Conservation (phyloP, 2,113 vertebrate genomes). For the Osmerus mordax region DNA sequence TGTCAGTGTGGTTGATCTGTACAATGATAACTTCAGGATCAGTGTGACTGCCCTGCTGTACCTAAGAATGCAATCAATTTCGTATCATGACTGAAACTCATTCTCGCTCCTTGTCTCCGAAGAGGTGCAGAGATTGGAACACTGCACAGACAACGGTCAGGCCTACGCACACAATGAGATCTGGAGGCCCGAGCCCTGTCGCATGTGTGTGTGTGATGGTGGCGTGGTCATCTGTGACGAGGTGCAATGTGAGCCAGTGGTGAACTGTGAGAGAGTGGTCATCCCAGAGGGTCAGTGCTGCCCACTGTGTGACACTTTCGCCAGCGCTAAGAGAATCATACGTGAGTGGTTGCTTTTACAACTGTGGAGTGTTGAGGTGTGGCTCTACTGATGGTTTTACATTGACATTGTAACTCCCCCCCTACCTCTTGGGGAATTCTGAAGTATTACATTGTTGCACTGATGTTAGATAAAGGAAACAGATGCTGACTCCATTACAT, state of each 20-base stretch:
- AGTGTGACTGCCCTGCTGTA: background rate
- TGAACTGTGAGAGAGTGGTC: slow-evolving; percentile 78
- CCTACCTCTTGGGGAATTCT: too few species aligned
- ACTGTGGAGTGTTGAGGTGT: slow-evolving; percentile 37
- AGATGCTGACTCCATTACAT: too few species aligned
- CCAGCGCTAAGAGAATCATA: slow-evolving; percentile 58
- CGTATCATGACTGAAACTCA: background rate
- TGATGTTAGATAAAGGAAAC: too few species aligned
- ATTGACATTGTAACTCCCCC: too few species aligned
- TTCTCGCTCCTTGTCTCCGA: background rate
- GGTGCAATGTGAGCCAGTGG: slow-evolving; percentile 77
- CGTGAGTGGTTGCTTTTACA: slow-evolving; percentile 51
- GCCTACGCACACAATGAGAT: slow-evolving; percentile 82
- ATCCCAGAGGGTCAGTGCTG: slow-evolving; percentile 87
- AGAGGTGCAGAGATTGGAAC: slow-evolving; percentile 51
- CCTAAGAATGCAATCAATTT: background rate
- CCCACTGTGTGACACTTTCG: slow-evolving; percentile 75
- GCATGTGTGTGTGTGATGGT: slow-evolving; percentile 89
- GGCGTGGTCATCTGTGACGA: slow-evolving; percentile 88
- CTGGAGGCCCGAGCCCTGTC: slow-evolving; percentile 85
- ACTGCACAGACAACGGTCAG: slow-evolving; percentile 79
- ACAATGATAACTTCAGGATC: too few species aligned
- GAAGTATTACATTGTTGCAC: too few species aligned
- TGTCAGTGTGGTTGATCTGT: too few species aligned
- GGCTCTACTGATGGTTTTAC: too few species aligned